Evolutionary conservation across 1,140 invertebrate genomes (phyloP), one percentile per base, ranked within the genome.

Genomic region (Neodiprion fabricii): DNA sequence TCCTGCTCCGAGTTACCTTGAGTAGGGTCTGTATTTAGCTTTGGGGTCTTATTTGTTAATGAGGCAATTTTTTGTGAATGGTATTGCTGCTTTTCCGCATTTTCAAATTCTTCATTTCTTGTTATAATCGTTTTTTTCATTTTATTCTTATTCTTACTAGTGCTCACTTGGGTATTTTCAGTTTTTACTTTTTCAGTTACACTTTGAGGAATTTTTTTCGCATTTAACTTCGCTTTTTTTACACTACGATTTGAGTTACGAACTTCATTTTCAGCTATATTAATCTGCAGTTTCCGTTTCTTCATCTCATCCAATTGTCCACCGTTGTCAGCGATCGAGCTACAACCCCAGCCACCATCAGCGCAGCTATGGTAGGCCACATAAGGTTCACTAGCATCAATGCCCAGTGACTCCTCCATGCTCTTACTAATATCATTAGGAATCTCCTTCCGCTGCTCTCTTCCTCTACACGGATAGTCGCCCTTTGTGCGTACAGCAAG

Each of bases 401-500:
- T 17, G 8, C 53, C 9, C 53, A 61, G 11, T 17, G n/a, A 12
- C 2, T 61, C 11, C 9, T 61, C 53, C 53, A 14, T 17, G n/a
- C n/a, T 9, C 0, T 4, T 1, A 11, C 11, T 4, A 61, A 61
- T 61, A 14, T 4, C n/a, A 14, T 17, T 17, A 7, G 53, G 11
- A 61, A 61, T 61, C n/a, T 61, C 53, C 7, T 61, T 61, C 53
- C n/a, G 0, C 9, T 61, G 53, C 9, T 61, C 53, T 61, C 53
- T 61, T 69, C 61, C 66, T 12, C 50, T 73, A 14, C 28, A 4
- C 23, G 12, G n/a, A 50, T 28, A 69, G 49, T 47, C 14, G 21
- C 10, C 10, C 76, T 50, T 12, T 78, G 76, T 14, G 76, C 74
- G 9, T 72, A 66, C 21, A 71, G 71, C 71, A 61, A 17, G n/a